phyloP scores from a whole-genome alignment of 2,797 vertebrate species.

The Saxicola maurus region DNA sequence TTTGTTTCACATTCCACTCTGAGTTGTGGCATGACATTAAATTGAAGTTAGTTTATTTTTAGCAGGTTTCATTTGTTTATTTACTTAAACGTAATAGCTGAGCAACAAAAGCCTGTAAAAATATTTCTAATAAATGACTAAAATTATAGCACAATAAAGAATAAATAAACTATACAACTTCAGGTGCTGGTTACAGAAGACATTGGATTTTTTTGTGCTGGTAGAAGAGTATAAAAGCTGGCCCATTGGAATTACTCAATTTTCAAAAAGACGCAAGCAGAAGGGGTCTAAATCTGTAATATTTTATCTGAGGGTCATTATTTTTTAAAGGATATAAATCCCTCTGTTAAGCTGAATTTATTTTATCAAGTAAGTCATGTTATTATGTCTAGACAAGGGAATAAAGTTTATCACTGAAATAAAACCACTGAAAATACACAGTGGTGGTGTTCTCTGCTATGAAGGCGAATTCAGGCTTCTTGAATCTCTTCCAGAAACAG shows the following conservation, averaged over 20 bases:
- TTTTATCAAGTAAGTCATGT: neutral
- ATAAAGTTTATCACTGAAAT: constrained; percentile 16
- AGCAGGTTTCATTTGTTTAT: neutral
- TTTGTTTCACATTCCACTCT: neutral
- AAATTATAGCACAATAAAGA: neutral
- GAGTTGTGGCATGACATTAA: neutral
- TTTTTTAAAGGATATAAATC: neutral
- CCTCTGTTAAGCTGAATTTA: neutral
- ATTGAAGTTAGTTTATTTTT: constrained; percentile 40
- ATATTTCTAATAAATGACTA: neutral
- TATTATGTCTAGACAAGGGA: neutral
- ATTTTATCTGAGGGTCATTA: neutral
- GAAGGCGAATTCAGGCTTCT: constrained; percentile 41
- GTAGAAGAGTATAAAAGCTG: neutral
- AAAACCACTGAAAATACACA: constrained; percentile 14
- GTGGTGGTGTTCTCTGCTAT: constrained; percentile 12
- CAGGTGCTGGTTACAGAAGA: neutral
- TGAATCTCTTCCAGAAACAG: constrained; percentile 57
- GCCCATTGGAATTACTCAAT: neutral
- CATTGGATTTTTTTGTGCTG: neutral
- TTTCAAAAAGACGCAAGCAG: neutral
- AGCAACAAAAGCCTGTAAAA: neutral
- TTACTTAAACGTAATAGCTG: neutral
- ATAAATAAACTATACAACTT: neutral
- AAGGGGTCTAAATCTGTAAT: neutral